These are phyloP conservation scores for Heliconius ethilla DNA, from an alignment of 2,888 invertebrate genomes.

Conservation along the genomic window DNA sequence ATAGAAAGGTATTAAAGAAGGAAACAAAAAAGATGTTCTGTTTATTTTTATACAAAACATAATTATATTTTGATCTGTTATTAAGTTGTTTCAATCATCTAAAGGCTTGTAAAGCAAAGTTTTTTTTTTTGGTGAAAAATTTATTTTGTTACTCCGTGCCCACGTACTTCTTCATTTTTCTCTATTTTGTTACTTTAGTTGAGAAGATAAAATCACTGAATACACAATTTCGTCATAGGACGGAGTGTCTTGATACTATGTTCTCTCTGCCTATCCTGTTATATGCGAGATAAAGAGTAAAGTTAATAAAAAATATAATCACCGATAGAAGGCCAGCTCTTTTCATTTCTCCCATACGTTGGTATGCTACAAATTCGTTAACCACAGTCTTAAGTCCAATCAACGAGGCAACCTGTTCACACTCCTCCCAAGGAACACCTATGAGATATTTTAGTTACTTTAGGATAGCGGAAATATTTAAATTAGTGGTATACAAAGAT, in stretches of 20 bases:
- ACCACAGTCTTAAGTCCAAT: slow-evolving; percentile 95
- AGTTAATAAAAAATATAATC: slow-evolving; percentile 50
- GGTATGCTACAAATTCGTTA: slow-evolving; percentile 96
- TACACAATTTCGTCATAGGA: not conserved
- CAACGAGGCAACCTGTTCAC: slow-evolving; percentile 88
- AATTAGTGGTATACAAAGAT: too few relatives aligned
- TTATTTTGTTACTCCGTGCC: too few relatives aligned
- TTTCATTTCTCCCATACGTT: slow-evolving; percentile 86
- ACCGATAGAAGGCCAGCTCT: slow-evolving; percentile 79
- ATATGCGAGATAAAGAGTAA: not conserved
- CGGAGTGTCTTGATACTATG: not conserved
- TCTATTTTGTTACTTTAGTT: too few relatives aligned
- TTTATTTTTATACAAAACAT: too few relatives aligned
- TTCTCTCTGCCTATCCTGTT: not conserved
- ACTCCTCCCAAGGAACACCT: slow-evolving; percentile 87
- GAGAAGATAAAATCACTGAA: not conserved
- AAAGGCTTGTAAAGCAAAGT: too few relatives aligned
- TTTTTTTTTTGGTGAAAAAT: too few relatives aligned
- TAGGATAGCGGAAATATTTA: not conserved
- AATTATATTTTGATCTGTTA: too few relatives aligned
- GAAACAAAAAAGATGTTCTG: too few relatives aligned
- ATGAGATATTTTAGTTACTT: slow-evolving; percentile 25
- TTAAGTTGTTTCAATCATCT: too few relatives aligned
- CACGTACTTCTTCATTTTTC: too few relatives aligned
- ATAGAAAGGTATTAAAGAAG: not conserved